phyloP scores from a whole-genome alignment of 1,140 invertebrate genomes.

The Tetraneura akinire region DNA sequence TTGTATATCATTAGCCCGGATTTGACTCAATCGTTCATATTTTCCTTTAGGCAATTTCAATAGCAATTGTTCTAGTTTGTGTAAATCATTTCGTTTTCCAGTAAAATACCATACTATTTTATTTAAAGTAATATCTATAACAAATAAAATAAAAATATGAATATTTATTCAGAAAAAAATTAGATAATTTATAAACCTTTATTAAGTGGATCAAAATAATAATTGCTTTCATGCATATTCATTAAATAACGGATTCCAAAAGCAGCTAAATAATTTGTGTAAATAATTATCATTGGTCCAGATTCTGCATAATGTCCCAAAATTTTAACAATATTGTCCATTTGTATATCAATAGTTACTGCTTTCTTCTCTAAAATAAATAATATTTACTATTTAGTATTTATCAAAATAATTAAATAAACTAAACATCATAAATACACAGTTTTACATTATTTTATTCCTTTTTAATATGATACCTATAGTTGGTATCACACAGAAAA shows the following conservation, averaged over 20 bases:
- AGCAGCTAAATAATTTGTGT: conserved; percentile 69
- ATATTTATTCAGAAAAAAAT: neutral
- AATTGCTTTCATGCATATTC: conserved; percentile 65
- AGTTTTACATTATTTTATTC: no score
- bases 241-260: conserved; percentile 69
- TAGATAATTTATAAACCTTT: neutral
- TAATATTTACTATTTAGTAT: conserved; percentile 58
- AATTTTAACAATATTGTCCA: conserved; percentile 70
- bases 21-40: neutral
- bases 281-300: conserved; percentile 76
- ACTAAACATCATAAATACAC: no score
- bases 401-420: no score
- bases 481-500: no score
- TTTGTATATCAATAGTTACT: conserved; percentile 64
- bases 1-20: neutral
- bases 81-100: neutral
- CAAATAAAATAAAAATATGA: neutral
- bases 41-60: conserved; percentile 23
- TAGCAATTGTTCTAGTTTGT: conserved; percentile 4
- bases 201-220: conserved; percentile 57
- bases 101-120: conserved; percentile 23
- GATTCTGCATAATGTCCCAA: conserved; percentile 70
- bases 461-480: no score
- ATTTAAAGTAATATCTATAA: neutral
- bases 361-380: conserved; percentile 68